phyloP scores from a whole-genome alignment of 2,888 invertebrate genomes.

The Myathropa florea region DNA sequence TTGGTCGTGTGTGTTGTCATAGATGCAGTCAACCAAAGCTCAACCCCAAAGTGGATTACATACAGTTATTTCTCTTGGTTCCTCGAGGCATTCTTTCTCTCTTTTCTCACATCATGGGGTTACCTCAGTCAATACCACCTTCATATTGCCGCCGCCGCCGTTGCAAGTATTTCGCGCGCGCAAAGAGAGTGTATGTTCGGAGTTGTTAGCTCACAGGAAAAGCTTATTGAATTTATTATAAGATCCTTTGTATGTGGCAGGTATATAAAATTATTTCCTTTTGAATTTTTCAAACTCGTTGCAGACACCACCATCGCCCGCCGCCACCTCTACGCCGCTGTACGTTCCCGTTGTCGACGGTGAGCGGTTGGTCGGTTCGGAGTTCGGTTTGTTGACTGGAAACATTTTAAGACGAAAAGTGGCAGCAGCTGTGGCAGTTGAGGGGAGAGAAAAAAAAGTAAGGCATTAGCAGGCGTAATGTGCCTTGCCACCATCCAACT shows the following conservation, averaged over 20 bases:
- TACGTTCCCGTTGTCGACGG: not conserved
- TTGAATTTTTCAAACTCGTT: slow-evolving; percentile 42
- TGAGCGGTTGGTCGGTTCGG: slow-evolving; percentile 11
- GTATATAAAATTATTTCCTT: slow-evolving; percentile 56
- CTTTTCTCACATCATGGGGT: not conserved
- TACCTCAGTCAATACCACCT: not conserved
- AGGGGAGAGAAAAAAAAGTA: not conserved
- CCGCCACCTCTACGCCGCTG: not conserved
- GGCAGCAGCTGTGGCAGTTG: slow-evolving; percentile 33
- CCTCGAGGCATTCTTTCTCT: not conserved
- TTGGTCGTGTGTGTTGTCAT: slow-evolving; percentile 37
- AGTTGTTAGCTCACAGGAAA: slow-evolving; percentile 55
- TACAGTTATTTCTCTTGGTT: slow-evolving; percentile 32
- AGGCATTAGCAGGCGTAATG: slow-evolving; percentile 45
- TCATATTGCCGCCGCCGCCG: not conserved
- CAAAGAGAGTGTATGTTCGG: slow-evolving; percentile 17
- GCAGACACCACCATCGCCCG: slow-evolving; percentile 3
- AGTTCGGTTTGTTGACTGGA: slow-evolving; percentile 41
- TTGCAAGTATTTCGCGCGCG: slow-evolving; percentile 3
- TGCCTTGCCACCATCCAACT: not conserved
- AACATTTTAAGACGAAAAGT: slow-evolving; percentile 50
- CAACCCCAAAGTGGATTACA: slow-evolving; percentile 49
- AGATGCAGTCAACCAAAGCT: slow-evolving; percentile 36
- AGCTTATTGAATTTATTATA: slow-evolving; percentile 60
- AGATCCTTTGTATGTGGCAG: slow-evolving; percentile 52